phyloP scores from a whole-genome alignment of 2,113 vertebrate species.

The Protomyctophum bolini region DNA sequence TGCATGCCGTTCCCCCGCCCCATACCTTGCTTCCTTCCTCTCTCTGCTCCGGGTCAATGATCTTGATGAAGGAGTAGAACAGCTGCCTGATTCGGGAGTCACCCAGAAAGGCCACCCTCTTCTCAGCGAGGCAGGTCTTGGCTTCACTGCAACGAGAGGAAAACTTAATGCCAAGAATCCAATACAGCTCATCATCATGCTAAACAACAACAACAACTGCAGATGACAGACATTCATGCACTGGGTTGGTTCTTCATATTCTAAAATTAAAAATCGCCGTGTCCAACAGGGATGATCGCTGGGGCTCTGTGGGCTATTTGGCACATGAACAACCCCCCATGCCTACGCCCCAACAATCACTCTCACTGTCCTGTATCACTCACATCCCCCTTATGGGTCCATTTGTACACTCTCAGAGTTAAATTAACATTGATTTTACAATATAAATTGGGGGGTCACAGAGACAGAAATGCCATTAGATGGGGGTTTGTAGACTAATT shows the following conservation, averaged over 20 bases:
- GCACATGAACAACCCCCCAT: not conserved
- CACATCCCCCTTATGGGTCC: no score
- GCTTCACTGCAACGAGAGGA: conserved; percentile 88
- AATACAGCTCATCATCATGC: not conserved
- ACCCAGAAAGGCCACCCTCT: conserved; percentile 89
- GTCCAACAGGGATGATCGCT: not conserved
- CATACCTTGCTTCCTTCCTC: conserved; percentile 93
- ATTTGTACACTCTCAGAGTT: no score
- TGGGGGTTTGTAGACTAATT: no score
- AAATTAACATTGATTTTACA: no score
- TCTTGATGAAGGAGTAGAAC: conserved; percentile 92
- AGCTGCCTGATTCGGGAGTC: conserved; percentile 96
- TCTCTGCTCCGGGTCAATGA: conserved; percentile 86
- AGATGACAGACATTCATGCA: not conserved
- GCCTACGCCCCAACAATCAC: not conserved
- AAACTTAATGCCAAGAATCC: not conserved
- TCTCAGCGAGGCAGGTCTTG: conserved; percentile 88
- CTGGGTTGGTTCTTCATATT: not conserved
- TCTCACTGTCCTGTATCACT: no score
- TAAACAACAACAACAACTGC: conserved; percentile 6
- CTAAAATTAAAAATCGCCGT: not conserved
- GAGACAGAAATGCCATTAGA: no score
- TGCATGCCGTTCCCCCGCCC: not conserved
- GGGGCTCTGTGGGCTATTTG: not conserved
- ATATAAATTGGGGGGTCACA: no score